Percentiles rank a stretch among this genome's conserved stretches.
Evolutionary conservation across 35 echinoderm and acorn worm genomes (phyloP).

Genomic region (Lytechinus pictus): DNA sequence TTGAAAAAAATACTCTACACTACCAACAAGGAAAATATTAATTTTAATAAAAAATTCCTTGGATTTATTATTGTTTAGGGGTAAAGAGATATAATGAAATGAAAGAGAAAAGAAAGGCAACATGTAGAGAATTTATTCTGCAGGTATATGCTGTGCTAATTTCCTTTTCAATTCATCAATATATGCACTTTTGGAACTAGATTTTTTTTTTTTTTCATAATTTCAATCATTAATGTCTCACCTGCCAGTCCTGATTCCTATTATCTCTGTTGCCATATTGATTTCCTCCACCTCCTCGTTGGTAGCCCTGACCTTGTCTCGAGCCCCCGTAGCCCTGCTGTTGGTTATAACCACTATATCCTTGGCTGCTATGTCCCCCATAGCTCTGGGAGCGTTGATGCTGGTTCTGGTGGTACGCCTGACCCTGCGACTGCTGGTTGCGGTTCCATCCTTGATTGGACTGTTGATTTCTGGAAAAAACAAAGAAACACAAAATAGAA

Average conservation of each 20-base stretch:
- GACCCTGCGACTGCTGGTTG: constrained; percentile 38
- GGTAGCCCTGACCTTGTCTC: no score
- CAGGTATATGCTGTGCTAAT: neutral
- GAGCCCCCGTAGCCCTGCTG: neutral
- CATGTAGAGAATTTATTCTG: no score
- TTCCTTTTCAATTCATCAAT: neutral
- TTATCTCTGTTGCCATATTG: neutral
- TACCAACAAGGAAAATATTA: no score
- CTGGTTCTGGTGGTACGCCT: constrained; percentile 50
- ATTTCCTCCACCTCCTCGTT: constrained; percentile 2
- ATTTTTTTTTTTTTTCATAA: neutral
- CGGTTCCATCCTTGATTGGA: constrained; percentile 24
- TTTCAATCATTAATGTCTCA: neutral
- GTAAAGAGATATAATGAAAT: no score
- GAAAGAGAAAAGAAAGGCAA: no score
- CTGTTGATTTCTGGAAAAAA: constrained; percentile 1
- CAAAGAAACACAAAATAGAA: neutral
- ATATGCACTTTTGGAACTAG: neutral
- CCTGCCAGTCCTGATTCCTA: constrained; percentile 27
- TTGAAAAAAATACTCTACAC: no score
- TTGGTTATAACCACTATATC: constrained; percentile 34
- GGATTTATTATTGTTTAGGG: no score
- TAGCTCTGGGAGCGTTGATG: neutral
- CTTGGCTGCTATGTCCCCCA: constrained; percentile 12
- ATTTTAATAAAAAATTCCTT: no score